A percentile compares a stretch with the other conserved stretches of the same genome.
Evolutionary conservation across 1,140 invertebrate genomes (phyloP).

Genomic region (Episyrphus balteatus): DNA sequence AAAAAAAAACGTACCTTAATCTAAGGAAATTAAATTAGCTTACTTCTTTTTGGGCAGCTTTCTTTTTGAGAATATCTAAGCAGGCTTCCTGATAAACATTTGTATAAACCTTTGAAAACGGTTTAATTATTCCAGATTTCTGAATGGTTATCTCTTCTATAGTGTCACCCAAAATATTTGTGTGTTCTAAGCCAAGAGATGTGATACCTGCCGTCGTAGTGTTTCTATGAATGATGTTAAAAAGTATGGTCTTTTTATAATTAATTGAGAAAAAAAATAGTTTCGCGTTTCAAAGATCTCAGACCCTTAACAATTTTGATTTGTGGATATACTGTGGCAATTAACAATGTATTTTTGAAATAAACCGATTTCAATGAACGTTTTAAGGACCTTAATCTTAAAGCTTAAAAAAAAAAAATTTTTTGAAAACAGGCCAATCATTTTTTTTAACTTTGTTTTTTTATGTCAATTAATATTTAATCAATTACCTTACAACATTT

Average conservation of each 20-base stretch:
- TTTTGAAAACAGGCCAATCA: not conserved
- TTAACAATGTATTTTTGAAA: no score
- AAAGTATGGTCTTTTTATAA: no score
- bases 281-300: no score
- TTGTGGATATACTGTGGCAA: no score
- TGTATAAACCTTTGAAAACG: conserved; percentile 58
- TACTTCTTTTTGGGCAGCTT: conserved; percentile 55
- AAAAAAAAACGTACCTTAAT: conserved; percentile 1
- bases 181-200: conserved; percentile 87
- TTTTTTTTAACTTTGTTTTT: not conserved
- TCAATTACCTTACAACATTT: conserved; percentile 68
- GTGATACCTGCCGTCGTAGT: conserved; percentile 81
- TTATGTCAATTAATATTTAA: not conserved
- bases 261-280: no score
- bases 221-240: conserved; percentile 43
- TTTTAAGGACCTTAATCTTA: no score
- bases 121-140: conserved; percentile 94
- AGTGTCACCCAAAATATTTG: conserved; percentile 68
- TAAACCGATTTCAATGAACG: no score
- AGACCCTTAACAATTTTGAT: no score
- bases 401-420: no score
- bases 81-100: conserved; percentile 55
- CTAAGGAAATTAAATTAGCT: conserved; percentile 5
- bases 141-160: conserved; percentile 84
- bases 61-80: conserved; percentile 53